phyloP scores from a whole-genome alignment of 1,140 invertebrate genomes.

The Drosophila leontia region DNA sequence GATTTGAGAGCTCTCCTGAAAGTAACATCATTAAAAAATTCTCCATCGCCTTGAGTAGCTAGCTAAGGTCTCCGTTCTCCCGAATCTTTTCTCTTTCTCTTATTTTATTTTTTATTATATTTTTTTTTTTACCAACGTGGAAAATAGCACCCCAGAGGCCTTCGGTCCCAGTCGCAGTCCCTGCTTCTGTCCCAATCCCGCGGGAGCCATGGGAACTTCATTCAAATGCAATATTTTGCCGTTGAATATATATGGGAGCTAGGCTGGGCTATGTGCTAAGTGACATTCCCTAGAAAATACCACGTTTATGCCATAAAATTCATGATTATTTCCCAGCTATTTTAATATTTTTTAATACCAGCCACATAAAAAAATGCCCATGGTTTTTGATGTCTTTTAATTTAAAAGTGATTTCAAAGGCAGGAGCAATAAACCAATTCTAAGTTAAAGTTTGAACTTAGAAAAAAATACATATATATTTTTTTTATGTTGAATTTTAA shows the following conservation, averaged over 20 bases:
- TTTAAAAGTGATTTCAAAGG: background rate
- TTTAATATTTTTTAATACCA: background rate
- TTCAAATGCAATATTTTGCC: conserved; percentile 45
- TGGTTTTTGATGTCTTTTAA: background rate
- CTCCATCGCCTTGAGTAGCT: conserved; percentile 47
- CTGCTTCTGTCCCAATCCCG: conserved; percentile 20
- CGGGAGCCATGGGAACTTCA: conserved; percentile 20
- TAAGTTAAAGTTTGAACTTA: background rate
- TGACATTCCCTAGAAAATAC: conserved; percentile 21
- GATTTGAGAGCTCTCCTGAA: conserved; percentile 54
- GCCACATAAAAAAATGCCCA: background rate
- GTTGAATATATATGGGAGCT: conserved; percentile 13
- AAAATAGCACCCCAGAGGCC: conserved; percentile 34
- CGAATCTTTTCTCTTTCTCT: conserved; percentile 1
- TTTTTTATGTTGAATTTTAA: no score
- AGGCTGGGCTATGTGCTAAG: background rate
- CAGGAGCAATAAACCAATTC: background rate
- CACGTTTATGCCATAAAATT: conserved; percentile 28
- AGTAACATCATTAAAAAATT: conserved; percentile 58
- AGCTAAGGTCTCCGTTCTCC: background rate
- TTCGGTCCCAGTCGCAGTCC: conserved; percentile 10
- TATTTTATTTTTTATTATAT: background rate
- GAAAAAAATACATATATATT: no score
- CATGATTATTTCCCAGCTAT: conserved; percentile 10
- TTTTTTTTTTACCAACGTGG: background rate